Base-by-base conservation (phyloP, 1,140 invertebrate genomes). In the Lepidurus apus region DNA sequence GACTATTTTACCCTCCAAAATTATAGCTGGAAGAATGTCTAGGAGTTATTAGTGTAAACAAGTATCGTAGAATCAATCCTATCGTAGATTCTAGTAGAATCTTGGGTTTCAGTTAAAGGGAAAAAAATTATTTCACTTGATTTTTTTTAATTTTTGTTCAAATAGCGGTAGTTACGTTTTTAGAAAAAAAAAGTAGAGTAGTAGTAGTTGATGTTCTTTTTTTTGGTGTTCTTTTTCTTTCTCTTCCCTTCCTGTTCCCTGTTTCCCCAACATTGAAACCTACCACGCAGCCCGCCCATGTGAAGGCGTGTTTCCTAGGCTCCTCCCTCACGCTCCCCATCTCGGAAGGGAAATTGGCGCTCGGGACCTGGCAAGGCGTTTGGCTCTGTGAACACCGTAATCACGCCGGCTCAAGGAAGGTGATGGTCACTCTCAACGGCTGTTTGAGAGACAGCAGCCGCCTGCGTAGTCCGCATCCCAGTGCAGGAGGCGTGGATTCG, bases 331-430 rank as follows among this genome's bases (percentile, higher is more conserved):
- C 94, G 83, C 95, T 98, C 83, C 96, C 96, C 81, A 96, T 98
- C 83, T 96, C 95, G 79, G 94, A 98, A 84, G 96, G 96, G 77
- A 95, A 96, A 85, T 88, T 98, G 81, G 96, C 95, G 83, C 87
- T 98, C 80, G 96, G 96, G 77, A 96, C 94, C 81, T 98, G 96
- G 96, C 96, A 98, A 88, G 96, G 96, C 77, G 92, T 98, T 80
- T 98, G 96, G 96, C 88, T 98, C 79, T 98, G 96, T 88, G 96
- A 98, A 87, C 96, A 98, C 87, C 90, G 96, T 82, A 95, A 98
- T 87, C 92, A 94, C 84, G 96, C 94, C 82, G 95, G 95, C 80
- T 95, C 93, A 83, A 89, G 95, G 80, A 97, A 96, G 87, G 86
- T 96, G 83, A 91, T 96, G 80, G 91, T 96, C 82, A 97, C 95